A percentile compares a stretch with the other conserved stretches of the same genome.
Evolutionary conservation across 1,140 invertebrate genomes (phyloP).

Genomic region (Sminthurides bifidus): DNA sequence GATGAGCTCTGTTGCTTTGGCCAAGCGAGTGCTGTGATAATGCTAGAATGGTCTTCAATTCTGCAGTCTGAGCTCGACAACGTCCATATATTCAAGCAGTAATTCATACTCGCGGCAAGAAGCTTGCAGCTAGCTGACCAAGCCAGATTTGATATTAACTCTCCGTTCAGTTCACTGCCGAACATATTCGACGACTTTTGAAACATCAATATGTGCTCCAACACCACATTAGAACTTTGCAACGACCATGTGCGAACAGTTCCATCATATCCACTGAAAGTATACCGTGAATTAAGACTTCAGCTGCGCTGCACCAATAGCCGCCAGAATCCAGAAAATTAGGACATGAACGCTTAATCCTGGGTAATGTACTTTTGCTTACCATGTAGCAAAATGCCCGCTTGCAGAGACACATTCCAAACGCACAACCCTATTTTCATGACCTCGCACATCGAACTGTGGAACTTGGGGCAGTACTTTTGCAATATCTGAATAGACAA

Average conservation of each 20-base stretch:
- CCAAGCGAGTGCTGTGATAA: constrained; percentile 44
- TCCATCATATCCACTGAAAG: constrained; percentile 48
- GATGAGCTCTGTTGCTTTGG: constrained; percentile 35
- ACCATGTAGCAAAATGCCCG: constrained; percentile 43
- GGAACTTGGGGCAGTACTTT: constrained; percentile 38
- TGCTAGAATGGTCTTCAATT: constrained; percentile 38
- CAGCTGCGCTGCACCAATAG: too few species aligned
- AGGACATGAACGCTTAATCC: too few species aligned
- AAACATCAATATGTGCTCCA: constrained; percentile 50
- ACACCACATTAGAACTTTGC: constrained; percentile 37
- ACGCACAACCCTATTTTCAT: constrained; percentile 43
- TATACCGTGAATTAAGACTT: background rate
- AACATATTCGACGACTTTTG: constrained; percentile 42
- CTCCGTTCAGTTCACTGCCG: constrained; percentile 44
- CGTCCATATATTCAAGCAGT: constrained; percentile 48
- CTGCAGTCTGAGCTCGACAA: constrained; percentile 38
- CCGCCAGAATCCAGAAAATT: too few species aligned
- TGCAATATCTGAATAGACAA: constrained; percentile 41
- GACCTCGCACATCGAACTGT: constrained; percentile 41
- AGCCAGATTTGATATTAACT: constrained; percentile 41
- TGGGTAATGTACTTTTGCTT: too few species aligned
- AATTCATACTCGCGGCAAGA: constrained; percentile 46
- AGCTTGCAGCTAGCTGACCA: constrained; percentile 46
- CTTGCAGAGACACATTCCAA: constrained; percentile 40
- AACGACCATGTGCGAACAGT: constrained; percentile 50